These are phyloP conservation scores for Drosophila grimshawi DNA, from an alignment of 1,140 invertebrate species.

Conservation along the genomic window DNA sequence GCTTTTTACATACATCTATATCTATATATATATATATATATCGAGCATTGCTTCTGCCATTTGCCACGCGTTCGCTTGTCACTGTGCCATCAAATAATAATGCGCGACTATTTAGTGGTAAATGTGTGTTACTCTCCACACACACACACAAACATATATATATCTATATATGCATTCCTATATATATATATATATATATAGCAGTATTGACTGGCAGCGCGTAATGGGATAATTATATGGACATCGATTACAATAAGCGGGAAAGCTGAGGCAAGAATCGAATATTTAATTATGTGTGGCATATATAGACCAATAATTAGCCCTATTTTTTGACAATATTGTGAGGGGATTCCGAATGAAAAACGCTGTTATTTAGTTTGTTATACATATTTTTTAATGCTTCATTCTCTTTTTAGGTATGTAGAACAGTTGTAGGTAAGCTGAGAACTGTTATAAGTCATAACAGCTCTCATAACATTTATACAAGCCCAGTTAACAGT, in stretches of 20 bases:
- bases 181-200: slow-evolving; percentile 2
- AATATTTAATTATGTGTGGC: slow-evolving; percentile 56
- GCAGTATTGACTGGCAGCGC: slow-evolving; percentile 2
- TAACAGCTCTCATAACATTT: too few relatives aligned
- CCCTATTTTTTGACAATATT: slow-evolving; percentile 2
- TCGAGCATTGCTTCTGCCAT: slow-evolving; percentile 18
- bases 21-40: slow-evolving; percentile 13
- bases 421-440: too few relatives aligned
- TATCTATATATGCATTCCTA: neutral
- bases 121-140: slow-evolving; percentile 71
- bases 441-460: too few relatives aligned
- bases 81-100: slow-evolving; percentile 82
- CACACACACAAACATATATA: slow-evolving; percentile 29
- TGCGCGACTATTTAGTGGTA: slow-evolving; percentile 78
- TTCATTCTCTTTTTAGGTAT: too few relatives aligned
- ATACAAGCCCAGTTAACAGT: too few relatives aligned
- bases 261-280: slow-evolving; percentile 41
- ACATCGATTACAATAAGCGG: slow-evolving; percentile 13
- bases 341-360: neutral
- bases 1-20: slow-evolving; percentile 24
- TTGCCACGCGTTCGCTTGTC: slow-evolving; percentile 49
- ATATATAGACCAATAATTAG: slow-evolving; percentile 5
- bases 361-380: neutral
- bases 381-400: too few relatives aligned
- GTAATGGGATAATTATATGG: slow-evolving; percentile 53